Evolutionary conservation across 2,888 invertebrate genomes (phyloP), one percentile per base, ranked within the genome.

Genomic region (Ashinkailepas kermadecensis): DNA sequence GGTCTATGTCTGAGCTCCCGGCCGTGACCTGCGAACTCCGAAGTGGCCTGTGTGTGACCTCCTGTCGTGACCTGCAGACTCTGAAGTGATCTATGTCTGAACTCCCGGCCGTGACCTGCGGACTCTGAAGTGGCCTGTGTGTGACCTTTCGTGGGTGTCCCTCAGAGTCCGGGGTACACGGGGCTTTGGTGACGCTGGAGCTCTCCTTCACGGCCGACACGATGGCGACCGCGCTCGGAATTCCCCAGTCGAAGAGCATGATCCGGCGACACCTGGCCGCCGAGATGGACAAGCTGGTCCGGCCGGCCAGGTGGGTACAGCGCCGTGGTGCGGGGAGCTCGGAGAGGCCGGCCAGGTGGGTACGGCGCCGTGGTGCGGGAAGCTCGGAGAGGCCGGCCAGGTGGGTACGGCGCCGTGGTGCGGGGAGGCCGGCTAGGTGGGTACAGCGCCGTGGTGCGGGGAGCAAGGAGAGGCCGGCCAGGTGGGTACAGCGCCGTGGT

Each of bases 121-220:
- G 39, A 39, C 39, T 39, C 39, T 4, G 39, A 39, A 39, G 39
- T 39, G 39, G 39, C 4, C 4, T 39, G 39, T 39, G 1, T 39
- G 39, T 39, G 39, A 39, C 39, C 39, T 39, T 39, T 39, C 39
- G 39, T 39, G 2, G 39, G 39, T 39, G 39, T 3, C 82, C 87
- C 87, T 84, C 89, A 93, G 96, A 96, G 88, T 96, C 95, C 86
- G 97, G 97, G 85, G 95, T 97, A 13, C 97, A 97, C 87, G 97
- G 97, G 83, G 97, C 96, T 18, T 89, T 97, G 84, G 95, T 96
- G 81, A 96, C 97, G 23, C 88, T 97, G 86, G 97, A 97, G 87
- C 95, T 96, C 23, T 95, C 95, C 21, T 96, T 97, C 88, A 95
- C 94, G 82, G 95, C 96, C 59, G 97, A 97, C 88, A 95, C 96